phyloP scores from a whole-genome alignment of 2,113 vertebrate species.

The Ellobius talpinus region DNA sequence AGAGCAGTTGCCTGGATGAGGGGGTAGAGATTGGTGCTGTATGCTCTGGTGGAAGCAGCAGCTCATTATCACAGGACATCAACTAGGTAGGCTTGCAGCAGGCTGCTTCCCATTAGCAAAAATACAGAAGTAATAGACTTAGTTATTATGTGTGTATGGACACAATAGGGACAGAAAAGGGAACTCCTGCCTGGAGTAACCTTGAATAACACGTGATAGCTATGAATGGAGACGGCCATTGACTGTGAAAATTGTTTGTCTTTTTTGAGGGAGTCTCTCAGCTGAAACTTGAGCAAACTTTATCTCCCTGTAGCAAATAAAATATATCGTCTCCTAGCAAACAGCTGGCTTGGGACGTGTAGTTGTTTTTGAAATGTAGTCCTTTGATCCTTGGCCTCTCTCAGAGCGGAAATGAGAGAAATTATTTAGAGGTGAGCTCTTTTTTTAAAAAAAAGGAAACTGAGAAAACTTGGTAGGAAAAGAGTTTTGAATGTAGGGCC shows the following conservation, averaged over 20 bases:
- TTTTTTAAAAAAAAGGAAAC: not conserved
- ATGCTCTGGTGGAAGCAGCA: not conserved
- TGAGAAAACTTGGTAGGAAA: not conserved
- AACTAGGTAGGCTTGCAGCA: not conserved
- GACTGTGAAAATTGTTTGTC: slow-evolving; percentile 18
- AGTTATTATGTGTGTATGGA: not conserved
- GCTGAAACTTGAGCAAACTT: slow-evolving; percentile 52
- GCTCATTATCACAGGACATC: not conserved
- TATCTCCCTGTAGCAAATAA: slow-evolving; percentile 28
- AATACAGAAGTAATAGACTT: not conserved
- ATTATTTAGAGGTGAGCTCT: slow-evolving; percentile 19
- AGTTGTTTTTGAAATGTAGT: slow-evolving; percentile 13
- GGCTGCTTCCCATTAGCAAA: not conserved
- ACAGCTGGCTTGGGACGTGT: not conserved
- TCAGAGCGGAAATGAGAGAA: slow-evolving; percentile 32
- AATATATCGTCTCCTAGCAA: slow-evolving; percentile 28
- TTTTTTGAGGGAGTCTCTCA: slow-evolving; percentile 25
- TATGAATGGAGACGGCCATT: not conserved
- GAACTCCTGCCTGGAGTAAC: not conserved
- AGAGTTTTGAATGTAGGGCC: not conserved
- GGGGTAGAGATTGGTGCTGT: not conserved
- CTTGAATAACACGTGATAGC: not conserved
- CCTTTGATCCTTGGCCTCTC: slow-evolving; percentile 24
- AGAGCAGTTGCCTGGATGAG: not conserved
- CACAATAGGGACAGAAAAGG: not conserved